Base-by-base conservation (phyloP, 2,797 vertebrate species). In the Acanthiza pusilla region DNA sequence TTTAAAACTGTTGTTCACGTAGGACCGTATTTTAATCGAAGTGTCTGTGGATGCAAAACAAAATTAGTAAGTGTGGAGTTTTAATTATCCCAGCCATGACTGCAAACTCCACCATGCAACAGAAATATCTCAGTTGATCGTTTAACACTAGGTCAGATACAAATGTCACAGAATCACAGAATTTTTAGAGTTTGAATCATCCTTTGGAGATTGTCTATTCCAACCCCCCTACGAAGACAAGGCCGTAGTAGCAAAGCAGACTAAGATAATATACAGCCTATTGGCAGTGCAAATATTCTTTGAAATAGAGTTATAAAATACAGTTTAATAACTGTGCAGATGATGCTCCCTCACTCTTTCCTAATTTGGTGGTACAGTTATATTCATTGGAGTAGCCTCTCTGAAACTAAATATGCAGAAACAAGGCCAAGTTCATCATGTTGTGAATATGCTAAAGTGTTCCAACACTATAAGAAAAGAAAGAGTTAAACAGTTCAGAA, bases 401-500 rank as follows among this genome's bases (percentile, higher is more conserved):
- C 32, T 71, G 62, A 86, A 92, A 16, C 29, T 65, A 75, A 65
- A 63, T 43, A 61, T 22, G 13, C 22, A 76, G 91, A 50, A 73
- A 26, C 15, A 74, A 73, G 89, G 23, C 25, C 29, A 60, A 80
- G n/a, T 45, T 63, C 71, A 36, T 38, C 2, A 4, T n/a, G 22
- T 23, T 93, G 15, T 61, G 62, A 88, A 57, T 63, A 75, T 30
- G n/a, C 27, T 43, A 75, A 82, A 76, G 27, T 17, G 65, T 57
- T 86, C 43, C 38, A 85, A 65, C 18, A 76, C n/a, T 38, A 4
- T 36, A 58, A 45, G 48, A 90, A 88, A 43, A 84, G 63, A 16
- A 40, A 27, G 80, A 93, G 67, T 94, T 95, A 95, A 97, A 91
- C 22, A 85, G 81, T 38, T 89, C 27, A 90, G 40, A 82, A 92